Conservation (phyloP, 2,113 vertebrate genomes). For the Scartelaos histophorus region DNA sequence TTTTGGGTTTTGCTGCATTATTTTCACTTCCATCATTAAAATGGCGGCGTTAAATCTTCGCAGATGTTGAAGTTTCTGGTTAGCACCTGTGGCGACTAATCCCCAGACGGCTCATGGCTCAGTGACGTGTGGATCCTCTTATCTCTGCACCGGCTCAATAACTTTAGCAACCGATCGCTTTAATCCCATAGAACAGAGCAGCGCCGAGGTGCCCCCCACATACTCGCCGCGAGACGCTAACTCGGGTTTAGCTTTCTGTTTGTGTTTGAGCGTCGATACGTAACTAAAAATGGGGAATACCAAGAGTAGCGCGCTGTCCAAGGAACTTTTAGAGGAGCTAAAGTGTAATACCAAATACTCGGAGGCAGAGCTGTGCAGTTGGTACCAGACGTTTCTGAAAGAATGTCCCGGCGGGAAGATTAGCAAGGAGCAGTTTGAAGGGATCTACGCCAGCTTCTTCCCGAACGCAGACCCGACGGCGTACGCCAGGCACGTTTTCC, state of each 20-base stretch:
- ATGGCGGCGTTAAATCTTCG: neutral
- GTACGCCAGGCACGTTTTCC: conserved; percentile 81
- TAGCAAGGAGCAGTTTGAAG: conserved; percentile 79
- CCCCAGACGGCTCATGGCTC: conserved; percentile 47
- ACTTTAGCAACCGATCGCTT: conserved; percentile 72
- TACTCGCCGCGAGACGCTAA: conserved; percentile 1
- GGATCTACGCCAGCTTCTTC: conserved; percentile 84
- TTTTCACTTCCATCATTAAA: neutral
- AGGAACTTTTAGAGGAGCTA: conserved; percentile 80
- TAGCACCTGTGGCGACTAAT: conserved; percentile 44
- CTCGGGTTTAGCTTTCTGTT: neutral
- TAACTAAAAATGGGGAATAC: conserved; percentile 77
- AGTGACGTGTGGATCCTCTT: conserved; percentile 74
- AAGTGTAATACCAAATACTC: conserved; percentile 82
- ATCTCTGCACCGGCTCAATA: conserved; percentile 76
- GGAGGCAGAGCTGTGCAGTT: conserved; percentile 75
- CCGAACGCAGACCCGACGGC: conserved; percentile 77
- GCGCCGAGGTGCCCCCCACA: conserved; percentile 24
- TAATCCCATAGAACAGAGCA: conserved; percentile 66
- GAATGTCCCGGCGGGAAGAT: conserved; percentile 82
- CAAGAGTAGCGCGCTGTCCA: conserved; percentile 81
- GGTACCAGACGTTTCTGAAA: conserved; percentile 83
- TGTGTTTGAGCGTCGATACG: neutral
- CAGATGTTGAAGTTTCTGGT: conserved; percentile 43
- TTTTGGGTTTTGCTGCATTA: neutral